phyloP scores from a whole-genome alignment of 2,888 invertebrate species.

The Isoperla grammatica region DNA sequence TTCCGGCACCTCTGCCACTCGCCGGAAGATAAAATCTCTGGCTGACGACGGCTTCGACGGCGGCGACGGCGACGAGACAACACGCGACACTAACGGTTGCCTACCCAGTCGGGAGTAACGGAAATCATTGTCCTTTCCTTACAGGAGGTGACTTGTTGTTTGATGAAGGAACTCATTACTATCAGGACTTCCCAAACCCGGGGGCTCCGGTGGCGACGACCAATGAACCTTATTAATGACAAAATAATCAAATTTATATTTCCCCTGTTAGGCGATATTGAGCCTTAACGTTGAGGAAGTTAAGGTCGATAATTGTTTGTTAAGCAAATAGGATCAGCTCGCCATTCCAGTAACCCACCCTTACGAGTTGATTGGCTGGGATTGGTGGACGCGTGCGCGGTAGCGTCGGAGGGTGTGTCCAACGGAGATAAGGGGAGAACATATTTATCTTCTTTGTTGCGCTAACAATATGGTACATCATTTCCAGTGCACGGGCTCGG shows the following conservation, averaged over 20 bases:
- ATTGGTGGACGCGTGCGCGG: slow-evolving; percentile 22
- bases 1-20: no score
- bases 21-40: not conserved
- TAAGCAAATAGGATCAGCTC: slow-evolving; percentile 24
- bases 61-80: no score
- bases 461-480: not conserved
- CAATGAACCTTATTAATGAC: slow-evolving; percentile 25
- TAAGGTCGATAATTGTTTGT: slow-evolving; percentile 29
- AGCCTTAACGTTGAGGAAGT: slow-evolving; percentile 19
- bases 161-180: slow-evolving; percentile 12
- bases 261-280: slow-evolving; percentile 14
- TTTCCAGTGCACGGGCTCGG: not conserved
- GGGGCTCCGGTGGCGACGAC: slow-evolving; percentile 10
- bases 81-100: not conserved
- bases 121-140: slow-evolving; percentile 1
- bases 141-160: not conserved
- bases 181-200: slow-evolving; percentile 4
- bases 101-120: not conserved
- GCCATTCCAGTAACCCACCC: slow-evolving; percentile 29
- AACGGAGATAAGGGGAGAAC: not conserved
- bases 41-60: not conserved
- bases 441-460: not conserved
- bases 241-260: slow-evolving; percentile 27
- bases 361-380: slow-evolving; percentile 25
- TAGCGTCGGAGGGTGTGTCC: slow-evolving; percentile 20